Conservation (phyloP, 2,797 vertebrate species). For the Morus bassanus region DNA sequence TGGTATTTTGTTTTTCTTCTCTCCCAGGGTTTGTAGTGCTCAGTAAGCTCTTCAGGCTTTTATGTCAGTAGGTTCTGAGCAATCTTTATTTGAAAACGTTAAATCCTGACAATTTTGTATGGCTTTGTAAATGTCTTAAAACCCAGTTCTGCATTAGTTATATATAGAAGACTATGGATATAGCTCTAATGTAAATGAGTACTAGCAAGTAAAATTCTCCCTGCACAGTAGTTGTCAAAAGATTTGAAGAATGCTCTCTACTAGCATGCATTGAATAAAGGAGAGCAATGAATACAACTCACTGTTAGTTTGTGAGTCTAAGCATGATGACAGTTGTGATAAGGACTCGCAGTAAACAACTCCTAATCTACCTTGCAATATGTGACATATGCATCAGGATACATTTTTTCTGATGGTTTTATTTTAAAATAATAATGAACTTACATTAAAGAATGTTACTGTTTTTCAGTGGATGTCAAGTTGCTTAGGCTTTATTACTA, state of each 20-base stretch:
- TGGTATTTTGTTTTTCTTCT: not conserved
- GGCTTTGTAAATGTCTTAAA: not conserved
- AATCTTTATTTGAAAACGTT: not conserved
- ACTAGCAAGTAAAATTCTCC: not conserved
- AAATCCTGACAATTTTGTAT: not conserved
- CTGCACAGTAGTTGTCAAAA: not conserved
- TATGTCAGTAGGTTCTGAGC: not conserved
- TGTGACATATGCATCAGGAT: not conserved
- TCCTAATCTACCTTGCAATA: not conserved
- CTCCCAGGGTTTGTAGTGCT: not conserved
- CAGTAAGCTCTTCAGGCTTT: not conserved
- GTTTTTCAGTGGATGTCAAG: not conserved
- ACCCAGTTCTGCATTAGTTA: not conserved
- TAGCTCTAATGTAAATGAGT: not conserved
- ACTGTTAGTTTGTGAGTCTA: fast-evolving
- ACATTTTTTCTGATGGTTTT: not conserved
- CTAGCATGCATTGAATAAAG: not conserved
- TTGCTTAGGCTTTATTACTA: not conserved
- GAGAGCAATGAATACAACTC: not conserved
- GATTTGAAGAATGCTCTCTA: not conserved
- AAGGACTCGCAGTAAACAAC: not conserved
- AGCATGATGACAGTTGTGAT: not conserved
- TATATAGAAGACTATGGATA: fast-evolving
- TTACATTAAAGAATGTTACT: not conserved
- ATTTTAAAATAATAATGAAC: not conserved